A percentile compares a stretch with the other conserved stretches of the same genome.
phyloP scores from a whole-genome alignment of 2,797 vertebrate genomes.

The Danio albolineatus region DNA sequence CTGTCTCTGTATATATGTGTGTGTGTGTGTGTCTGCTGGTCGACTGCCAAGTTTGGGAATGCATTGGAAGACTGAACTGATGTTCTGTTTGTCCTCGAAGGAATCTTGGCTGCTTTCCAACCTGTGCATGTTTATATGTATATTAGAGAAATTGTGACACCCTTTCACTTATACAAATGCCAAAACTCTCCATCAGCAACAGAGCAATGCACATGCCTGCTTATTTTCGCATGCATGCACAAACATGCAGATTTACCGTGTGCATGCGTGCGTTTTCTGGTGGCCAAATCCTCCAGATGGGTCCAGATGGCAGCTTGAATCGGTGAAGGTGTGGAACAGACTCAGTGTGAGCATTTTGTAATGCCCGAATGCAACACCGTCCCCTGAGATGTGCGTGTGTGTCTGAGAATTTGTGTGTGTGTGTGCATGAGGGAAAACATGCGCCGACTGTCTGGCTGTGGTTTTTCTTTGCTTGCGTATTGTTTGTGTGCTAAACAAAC shows the following conservation, averaged over 20 bases:
- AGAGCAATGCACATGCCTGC: not conserved
- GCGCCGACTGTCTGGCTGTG: not conserved
- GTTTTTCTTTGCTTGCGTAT: not conserved
- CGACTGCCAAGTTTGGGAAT: slow-evolving; percentile 14
- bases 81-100: slow-evolving; percentile 30
- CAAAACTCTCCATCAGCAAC: not conserved
- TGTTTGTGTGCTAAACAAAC: not conserved
- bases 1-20: no score
- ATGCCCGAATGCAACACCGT: slow-evolving; percentile 42
- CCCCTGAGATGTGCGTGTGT: slow-evolving; percentile 1
- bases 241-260: not conserved
- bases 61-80: slow-evolving; percentile 45
- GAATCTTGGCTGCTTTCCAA: slow-evolving; percentile 31
- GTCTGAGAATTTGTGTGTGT: not conserved
- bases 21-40: slow-evolving; percentile 17
- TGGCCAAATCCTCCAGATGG: slow-evolving; percentile 51
- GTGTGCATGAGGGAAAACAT: not conserved
- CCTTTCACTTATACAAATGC: not conserved
- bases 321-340: slow-evolving; percentile 45
- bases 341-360: slow-evolving; percentile 49
- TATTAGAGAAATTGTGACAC: not conserved
- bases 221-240: slow-evolving; percentile 7
- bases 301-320: slow-evolving; percentile 46
- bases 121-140: not conserved
- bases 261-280: slow-evolving; percentile 11